These are phyloP conservation scores for Microhierax caerulescens DNA, from an alignment of 2,797 vertebrate genomes.

Conservation along the genomic window DNA sequence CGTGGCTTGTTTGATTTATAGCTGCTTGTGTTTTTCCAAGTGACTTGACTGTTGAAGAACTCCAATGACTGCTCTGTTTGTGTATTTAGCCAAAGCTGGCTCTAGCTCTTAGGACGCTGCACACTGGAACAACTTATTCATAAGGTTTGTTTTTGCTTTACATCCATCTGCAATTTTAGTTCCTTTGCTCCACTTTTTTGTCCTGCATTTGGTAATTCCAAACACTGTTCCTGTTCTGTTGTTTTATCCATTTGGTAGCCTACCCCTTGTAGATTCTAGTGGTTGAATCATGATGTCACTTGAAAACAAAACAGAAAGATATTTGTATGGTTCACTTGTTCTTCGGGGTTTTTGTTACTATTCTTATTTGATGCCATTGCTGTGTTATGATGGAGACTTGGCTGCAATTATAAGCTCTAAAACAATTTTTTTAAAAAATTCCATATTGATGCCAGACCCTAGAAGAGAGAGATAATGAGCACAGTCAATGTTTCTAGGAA, in stretches of 20 bases:
- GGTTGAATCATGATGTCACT: not conserved
- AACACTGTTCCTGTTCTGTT: not conserved
- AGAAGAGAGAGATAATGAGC: not conserved
- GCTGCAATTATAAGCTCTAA: not conserved
- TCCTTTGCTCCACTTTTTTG: not conserved
- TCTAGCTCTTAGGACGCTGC: not conserved
- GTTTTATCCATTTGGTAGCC: not conserved
- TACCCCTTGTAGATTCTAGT: not conserved
- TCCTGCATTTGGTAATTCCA: not conserved
- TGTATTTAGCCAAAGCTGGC: constrained; percentile 25
- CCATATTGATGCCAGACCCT: not conserved
- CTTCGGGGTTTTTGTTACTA: not conserved
- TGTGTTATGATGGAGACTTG: not conserved
- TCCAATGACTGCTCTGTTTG: constrained; percentile 40
- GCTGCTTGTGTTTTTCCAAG: constrained; percentile 48
- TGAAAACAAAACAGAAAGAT: not conserved
- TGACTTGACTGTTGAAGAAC: constrained; percentile 52
- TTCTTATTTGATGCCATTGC: not conserved
- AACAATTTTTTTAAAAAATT: not conserved
- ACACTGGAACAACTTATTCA: constrained; percentile 34
- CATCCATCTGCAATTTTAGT: not conserved
- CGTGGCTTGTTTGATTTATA: constrained; percentile 38
- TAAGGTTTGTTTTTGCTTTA: constrained; percentile 20
- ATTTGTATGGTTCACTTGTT: not conserved
- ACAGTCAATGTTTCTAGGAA: not conserved